phyloP scores from a whole-genome alignment of 2,888 invertebrate species.

The Nasonovia ribisnigri region DNA sequence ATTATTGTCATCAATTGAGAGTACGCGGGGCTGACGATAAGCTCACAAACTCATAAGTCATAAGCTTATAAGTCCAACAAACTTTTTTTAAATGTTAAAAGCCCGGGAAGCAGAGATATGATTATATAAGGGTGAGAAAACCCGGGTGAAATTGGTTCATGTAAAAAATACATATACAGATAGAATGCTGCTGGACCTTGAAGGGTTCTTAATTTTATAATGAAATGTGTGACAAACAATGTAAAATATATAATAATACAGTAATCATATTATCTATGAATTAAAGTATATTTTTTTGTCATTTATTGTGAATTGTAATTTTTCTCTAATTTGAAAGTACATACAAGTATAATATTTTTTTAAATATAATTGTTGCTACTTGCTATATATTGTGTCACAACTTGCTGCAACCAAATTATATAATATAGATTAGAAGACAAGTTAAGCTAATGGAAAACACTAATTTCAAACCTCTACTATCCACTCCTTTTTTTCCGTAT shows the following conservation, averaged over 20 bases:
- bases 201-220: no score
- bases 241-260: neutral
- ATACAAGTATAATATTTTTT: neutral
- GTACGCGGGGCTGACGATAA: no score
- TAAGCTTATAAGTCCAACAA: no score
- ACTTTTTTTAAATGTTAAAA: no score
- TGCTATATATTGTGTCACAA: neutral
- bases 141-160: no score
- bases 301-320: constrained; percentile 2
- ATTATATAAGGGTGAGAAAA: no score
- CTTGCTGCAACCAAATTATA: neutral
- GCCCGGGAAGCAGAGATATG: no score
- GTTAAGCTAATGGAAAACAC: neutral
- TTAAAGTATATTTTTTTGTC: neutral
- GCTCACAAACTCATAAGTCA: no score
- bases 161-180: no score
- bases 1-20: no score
- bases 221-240: neutral
- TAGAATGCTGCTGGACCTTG: no score
- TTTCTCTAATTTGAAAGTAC: neutral
- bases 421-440: neutral
- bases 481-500: neutral
- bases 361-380: neutral
- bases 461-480: neutral
- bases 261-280: neutral